Conservation (phyloP, 2,888 invertebrate species). For the Steinernema hermaphroditum region DNA sequence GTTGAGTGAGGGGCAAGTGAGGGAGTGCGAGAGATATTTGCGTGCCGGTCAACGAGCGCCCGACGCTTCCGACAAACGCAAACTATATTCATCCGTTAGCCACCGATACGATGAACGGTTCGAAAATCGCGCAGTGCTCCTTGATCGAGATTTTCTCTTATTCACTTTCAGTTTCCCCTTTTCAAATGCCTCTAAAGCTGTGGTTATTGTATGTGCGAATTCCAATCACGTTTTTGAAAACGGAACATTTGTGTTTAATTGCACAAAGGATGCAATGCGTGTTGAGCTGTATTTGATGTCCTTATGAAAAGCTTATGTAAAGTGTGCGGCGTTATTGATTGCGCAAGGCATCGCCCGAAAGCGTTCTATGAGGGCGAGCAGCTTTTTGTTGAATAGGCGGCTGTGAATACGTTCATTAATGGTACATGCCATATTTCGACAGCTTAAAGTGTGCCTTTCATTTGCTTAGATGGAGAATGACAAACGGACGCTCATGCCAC, state of each 20-base stretch:
- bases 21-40: conserved; percentile 24
- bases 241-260: too few species aligned
- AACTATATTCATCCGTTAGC: conserved; percentile 9
- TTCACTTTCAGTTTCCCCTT: too few species aligned
- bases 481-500: too few species aligned
- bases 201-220: too few species aligned
- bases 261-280: too few species aligned
- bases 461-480: conserved; percentile 1
- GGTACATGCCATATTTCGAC: conserved; percentile 28
- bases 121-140: too few species aligned
- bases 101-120: too few species aligned
- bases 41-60: conserved; percentile 22
- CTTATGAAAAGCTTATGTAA: conserved; percentile 1
- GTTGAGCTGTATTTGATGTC: too few species aligned
- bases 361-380: conserved; percentile 24
- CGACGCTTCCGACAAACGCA: not conserved
- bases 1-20: conserved; percentile 22
- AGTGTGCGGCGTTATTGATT: conserved; percentile 24
- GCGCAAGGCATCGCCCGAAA: conserved; percentile 10
- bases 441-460: conserved; percentile 21
- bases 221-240: too few species aligned
- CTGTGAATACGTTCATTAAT: conserved; percentile 28
- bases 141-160: too few species aligned
- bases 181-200: too few species aligned
- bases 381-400: conserved; percentile 31